phyloP scores from a whole-genome alignment of 2,797 vertebrate genomes.

The Malurus leucopterus region DNA sequence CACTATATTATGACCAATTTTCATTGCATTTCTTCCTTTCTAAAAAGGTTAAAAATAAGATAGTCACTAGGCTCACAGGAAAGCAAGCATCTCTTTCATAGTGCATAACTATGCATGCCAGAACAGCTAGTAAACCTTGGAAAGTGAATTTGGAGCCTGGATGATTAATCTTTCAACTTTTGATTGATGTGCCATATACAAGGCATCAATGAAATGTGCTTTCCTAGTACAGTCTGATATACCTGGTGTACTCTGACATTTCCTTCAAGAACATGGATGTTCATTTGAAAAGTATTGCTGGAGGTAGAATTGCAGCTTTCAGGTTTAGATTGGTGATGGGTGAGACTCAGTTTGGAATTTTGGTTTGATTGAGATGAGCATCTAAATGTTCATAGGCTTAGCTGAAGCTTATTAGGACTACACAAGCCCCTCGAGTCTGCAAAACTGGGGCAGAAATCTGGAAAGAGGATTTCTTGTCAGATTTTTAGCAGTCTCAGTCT shows the following conservation, averaged over 20 bases:
- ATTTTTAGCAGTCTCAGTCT: background rate
- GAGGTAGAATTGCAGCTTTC: background rate
- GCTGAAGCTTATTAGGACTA: background rate
- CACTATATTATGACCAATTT: background rate
- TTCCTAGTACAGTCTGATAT: background rate
- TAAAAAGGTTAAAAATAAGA: background rate
- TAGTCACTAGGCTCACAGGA: background rate
- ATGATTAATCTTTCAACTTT: background rate
- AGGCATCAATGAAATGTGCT: background rate
- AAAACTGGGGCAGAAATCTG: slow-evolving; percentile 14
- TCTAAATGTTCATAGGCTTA: background rate
- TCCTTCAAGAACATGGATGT: background rate
- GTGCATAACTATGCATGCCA: background rate
- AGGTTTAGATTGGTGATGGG: background rate
- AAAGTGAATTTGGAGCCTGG: background rate
- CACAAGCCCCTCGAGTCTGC: background rate
- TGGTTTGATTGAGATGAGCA: background rate
- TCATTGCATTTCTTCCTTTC: background rate
- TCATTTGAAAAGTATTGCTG: background rate
- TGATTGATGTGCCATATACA: background rate
- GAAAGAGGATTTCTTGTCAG: slow-evolving; percentile 11
- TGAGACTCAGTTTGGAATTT: background rate
- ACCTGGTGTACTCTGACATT: slow-evolving; percentile 1
- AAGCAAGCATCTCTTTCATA: background rate
- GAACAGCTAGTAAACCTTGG: background rate